Conservation (phyloP, 2,888 invertebrate genomes). For the Bursaphelenchus okinawaensis region DNA sequence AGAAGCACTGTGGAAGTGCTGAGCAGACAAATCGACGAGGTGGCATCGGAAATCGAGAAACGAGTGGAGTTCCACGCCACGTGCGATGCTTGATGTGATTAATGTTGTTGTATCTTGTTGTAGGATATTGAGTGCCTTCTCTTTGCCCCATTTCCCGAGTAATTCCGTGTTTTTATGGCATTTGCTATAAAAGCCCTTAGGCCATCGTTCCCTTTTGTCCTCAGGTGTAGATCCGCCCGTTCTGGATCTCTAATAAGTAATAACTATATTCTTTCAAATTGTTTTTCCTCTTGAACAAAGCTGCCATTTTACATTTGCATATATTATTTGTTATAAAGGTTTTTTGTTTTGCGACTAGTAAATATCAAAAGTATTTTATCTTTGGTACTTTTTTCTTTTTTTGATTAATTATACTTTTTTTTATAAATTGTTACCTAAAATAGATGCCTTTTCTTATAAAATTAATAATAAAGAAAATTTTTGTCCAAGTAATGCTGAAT, state of each 20-base stretch:
- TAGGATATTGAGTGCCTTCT: neutral
- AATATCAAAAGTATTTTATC: too few species aligned
- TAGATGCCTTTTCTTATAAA: too few species aligned
- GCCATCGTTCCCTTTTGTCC: neutral
- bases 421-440: too few species aligned
- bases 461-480: too few species aligned
- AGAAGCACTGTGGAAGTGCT: conserved; percentile 35
- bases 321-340: neutral
- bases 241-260: neutral
- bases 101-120: neutral
- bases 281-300: neutral
- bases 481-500: too few species aligned
- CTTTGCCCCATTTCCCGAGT: neutral
- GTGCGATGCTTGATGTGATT: conserved; percentile 36
- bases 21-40: conserved; percentile 37
- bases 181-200: neutral
- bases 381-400: too few species aligned
- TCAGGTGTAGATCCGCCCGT: neutral
- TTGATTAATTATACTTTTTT: too few species aligned
- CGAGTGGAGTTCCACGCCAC: conserved; percentile 46
- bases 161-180: neutral
- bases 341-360: neutral
- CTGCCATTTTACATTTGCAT: too few species aligned
- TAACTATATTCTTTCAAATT: neutral
- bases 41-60: conserved; percentile 40